A percentile compares a stretch with the other conserved stretches of the same genome.
phyloP scores from a whole-genome alignment of 2,888 invertebrate species.

The Pheosia gnoma region DNA sequence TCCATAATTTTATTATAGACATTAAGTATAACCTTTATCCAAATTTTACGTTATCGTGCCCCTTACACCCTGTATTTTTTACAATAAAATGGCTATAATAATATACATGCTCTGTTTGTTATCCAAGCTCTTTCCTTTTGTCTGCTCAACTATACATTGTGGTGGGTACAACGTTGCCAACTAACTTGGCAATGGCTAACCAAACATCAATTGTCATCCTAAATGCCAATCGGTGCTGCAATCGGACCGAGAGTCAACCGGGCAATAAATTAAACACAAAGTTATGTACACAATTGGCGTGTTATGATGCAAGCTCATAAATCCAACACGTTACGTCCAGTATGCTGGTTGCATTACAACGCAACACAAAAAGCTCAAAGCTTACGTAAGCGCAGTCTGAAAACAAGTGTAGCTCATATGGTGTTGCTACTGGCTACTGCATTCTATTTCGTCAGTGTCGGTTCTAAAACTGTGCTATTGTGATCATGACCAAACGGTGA shows the following conservation, averaged over 20 bases:
- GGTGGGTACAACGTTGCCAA: no score
- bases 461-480: constrained; percentile 1
- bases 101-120: no score
- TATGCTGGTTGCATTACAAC: neutral
- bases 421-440: neutral
- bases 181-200: neutral
- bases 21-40: no score
- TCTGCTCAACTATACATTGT: no score
- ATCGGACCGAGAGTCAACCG: neutral
- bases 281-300: neutral
- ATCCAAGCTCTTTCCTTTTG: no score
- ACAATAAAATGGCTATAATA: no score
- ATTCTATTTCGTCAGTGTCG: neutral
- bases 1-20: no score
- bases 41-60: no score
- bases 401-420: neutral
- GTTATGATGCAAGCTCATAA: constrained; percentile 6
- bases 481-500: neutral
- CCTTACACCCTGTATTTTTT: no score
- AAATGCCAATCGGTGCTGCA: neutral
- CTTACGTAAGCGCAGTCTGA: neutral
- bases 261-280: neutral
- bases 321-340: neutral
- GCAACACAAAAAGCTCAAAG: neutral
- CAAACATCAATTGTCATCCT: neutral